Evolutionary conservation across 2,888 invertebrate genomes (phyloP), one percentile per base, ranked within the genome.

Genomic region (Nebria salina): DNA sequence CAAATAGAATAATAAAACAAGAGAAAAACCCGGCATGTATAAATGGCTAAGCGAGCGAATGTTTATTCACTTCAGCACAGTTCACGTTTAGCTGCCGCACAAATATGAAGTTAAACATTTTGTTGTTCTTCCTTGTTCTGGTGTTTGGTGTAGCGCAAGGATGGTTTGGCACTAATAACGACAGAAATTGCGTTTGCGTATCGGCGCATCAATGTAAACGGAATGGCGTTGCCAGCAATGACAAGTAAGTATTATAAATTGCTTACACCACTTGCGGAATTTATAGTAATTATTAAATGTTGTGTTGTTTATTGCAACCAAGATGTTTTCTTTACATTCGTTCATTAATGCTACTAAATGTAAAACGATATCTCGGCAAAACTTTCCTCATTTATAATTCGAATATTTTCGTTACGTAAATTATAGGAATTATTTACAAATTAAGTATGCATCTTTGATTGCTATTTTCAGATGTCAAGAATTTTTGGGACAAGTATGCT

Each of bases 191-290:
- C 72, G 76, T 65, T 13, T 81, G 81, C 73, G 81, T 81, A 11
- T 7, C 11, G 2, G 81, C 25, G 13, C 8, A 54, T 34, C 9
- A 43, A 0, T 81, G 81, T 25, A 1, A 11, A 9, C 72, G 66
- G n/a, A 26, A 66, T 76, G 81, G 76, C 1, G 72, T 73, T n/a
- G 81, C 65, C 73, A 80, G 80, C 34, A 80, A 80, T 80, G 75
- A 75, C 13, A 41, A 34, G 80, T 80, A 80, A 80, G 80, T 41
- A 25, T 26, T 20, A n/a, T 34, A 25, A 20, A n/a, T 26, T 34
- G 2, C 34, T 34, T 34, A 34, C 34, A 34, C 34, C 34, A 34
- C 34, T 4, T 34, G 34, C 4, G 34, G 20, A 20, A 20, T 34
- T 34, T 34, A 34, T 34, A n/a, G n/a, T n/a, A 34, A 34, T 34